Evolutionary conservation across 2,113 vertebrate species (phyloP).

Genomic region (Oenanthe melanoleuca): DNA sequence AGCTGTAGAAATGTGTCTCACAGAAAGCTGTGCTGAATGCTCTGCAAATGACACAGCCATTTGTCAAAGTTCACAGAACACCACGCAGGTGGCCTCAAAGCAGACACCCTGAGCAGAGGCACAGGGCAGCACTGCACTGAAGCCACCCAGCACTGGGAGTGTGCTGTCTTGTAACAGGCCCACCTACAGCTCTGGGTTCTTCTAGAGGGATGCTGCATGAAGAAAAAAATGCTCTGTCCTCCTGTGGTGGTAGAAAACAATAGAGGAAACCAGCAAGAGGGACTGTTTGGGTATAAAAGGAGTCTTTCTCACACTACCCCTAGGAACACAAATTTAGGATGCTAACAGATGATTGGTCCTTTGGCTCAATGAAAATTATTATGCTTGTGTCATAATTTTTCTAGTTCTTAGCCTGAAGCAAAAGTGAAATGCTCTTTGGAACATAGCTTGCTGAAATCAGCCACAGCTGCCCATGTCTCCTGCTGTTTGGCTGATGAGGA

Average conservation of each 20-base stretch:
- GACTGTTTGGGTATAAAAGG: background rate
- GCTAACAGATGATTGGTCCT: background rate
- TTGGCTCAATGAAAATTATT: background rate
- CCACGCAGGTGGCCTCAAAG: fast-evolving
- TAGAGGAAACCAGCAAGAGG: background rate
- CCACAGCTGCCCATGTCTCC: background rate
- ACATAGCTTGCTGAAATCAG: background rate
- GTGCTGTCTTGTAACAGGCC: background rate
- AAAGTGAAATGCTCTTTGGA: background rate
- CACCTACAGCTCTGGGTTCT: background rate
- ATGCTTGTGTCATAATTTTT: background rate
- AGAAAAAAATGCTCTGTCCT: background rate
- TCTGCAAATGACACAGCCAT: background rate
- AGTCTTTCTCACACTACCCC: background rate
- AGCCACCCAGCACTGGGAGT: background rate
- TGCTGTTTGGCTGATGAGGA: background rate
- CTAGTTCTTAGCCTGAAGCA: background rate
- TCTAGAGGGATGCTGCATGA: background rate
- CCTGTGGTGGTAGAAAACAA: background rate
- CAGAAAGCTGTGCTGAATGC: background rate
- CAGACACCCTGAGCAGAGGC: background rate
- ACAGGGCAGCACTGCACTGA: background rate
- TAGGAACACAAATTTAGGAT: background rate
- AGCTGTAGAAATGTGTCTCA: background rate
- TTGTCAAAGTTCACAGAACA: background rate